These are phyloP conservation scores for Lepidonotus clava DNA, from an alignment of 2,888 invertebrate genomes.

Conservation along the genomic window DNA sequence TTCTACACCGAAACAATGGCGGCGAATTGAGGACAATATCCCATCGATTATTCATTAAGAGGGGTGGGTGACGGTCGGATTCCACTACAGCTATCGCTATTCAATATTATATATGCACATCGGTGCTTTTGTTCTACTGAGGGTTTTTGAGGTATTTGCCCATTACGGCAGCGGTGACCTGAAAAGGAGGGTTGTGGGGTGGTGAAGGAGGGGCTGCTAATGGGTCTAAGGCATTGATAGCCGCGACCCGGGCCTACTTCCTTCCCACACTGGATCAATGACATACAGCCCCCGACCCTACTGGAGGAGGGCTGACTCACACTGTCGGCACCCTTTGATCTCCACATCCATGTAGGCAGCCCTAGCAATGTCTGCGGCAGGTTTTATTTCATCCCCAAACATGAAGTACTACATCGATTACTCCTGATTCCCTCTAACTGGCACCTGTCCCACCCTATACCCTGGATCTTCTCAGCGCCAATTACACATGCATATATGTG, in stretches of 20 bases:
- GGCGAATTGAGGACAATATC: not conserved
- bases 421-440: no score
- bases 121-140: not conserved
- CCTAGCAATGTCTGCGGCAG: no score
- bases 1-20: not conserved
- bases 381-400: no score
- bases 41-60: slow-evolving; percentile 15
- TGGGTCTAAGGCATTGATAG: not conserved
- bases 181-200: not conserved
- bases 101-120: not conserved
- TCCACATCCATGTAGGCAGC: no score
- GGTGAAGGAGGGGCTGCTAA: not conserved
- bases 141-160: not conserved
- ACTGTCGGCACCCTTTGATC: no score
- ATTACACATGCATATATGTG: no score
- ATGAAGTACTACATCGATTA: no score
- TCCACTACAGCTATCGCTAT: not conserved
- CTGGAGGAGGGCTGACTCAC: no score
- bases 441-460: no score
- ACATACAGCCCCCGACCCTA: no score
- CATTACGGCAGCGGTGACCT: not conserved
- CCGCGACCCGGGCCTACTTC: not conserved
- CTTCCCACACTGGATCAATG: no score
- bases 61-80: not conserved
- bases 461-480: no score